Evolutionary conservation across 2,797 vertebrate genomes (phyloP), one percentile per base, ranked within the genome.

Genomic region (Cyclopterus lumpus): DNA sequence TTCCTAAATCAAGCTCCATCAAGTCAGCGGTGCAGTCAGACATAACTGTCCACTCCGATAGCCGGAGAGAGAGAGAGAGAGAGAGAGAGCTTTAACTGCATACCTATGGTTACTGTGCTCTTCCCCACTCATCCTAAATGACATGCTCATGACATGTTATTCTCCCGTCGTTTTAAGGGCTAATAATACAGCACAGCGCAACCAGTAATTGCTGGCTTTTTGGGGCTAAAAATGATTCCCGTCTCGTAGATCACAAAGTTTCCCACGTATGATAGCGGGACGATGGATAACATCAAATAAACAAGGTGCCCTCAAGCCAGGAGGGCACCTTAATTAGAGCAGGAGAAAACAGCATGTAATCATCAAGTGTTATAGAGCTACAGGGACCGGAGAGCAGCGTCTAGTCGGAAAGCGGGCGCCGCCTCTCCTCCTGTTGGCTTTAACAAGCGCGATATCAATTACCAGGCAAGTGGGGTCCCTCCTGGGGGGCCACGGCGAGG

Each of bases 1-100:
- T 87, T 89, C 22, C 74, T 74, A 85, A 89, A 90, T 90, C 79
- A 87, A 84, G 82, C 83, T 75, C 76, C 59, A 86, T 87, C 75
- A 65, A 83, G 87, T 82, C 81, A 61, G 28, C 61, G 53, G 53
- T 84, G 83, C 32, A 59, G 77, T 66, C 78, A 77, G 80, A 79
- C 60, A 34, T 34, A 34, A 34, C 34, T 34, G 34, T 34, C 34
- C 34, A 34, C 34, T 34, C 11, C 44, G 42, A 44, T 2, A 44
- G 42, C 2, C 2, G 38, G 36, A 38, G 36, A 38, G 36, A 6
- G 36, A 38, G 34, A 36, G 34, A 44, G 42, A 48, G 46, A 48
- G 46, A 8, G n/a, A 22, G n/a, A 3, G 48, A n/a, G 40, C 83
- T 87, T 86, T 83, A 64, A 82, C 79, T 82, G 79, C 77, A 71